Conservation (phyloP, 2,113 vertebrate genomes). For the Sceloporus undulatus region DNA sequence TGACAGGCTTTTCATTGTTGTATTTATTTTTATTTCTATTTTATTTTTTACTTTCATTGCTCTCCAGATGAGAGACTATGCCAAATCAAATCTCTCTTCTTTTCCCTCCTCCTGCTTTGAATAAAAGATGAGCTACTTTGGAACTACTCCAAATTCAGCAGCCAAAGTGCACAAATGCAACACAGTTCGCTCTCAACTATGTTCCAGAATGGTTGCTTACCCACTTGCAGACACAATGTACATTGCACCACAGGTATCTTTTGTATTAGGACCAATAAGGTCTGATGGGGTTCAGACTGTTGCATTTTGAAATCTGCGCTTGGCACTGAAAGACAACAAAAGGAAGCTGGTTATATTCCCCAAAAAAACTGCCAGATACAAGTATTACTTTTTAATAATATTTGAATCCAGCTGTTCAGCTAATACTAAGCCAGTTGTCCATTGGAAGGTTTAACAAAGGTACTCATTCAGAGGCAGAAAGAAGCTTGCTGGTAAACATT, state of each 20-base stretch:
- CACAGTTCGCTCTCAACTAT: conserved; percentile 54
- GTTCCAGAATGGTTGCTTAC: conserved; percentile 40
- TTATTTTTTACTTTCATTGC: conserved; percentile 62
- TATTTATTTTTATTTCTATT: conserved; percentile 69
- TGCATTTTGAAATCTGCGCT: conserved; percentile 40
- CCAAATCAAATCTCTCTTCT: conserved; percentile 73
- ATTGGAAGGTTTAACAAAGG: not conserved
- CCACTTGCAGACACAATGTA: conserved; percentile 19
- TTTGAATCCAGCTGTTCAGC: not conserved
- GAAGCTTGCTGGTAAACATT: not conserved
- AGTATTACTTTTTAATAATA: not conserved
- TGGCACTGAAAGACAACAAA: not conserved
- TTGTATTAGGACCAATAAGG: conserved; percentile 16
- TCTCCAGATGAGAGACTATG: conserved; percentile 56
- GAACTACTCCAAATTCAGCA: conserved; percentile 63
- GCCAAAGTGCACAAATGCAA: conserved; percentile 62
- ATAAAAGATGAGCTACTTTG: conserved; percentile 73
- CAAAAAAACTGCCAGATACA: too few species aligned
- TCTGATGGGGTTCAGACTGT: conserved; percentile 22
- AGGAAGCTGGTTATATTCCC: not conserved
- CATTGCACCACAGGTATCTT: conserved; percentile 29
- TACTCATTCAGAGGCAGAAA: not conserved
- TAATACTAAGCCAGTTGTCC: not conserved
- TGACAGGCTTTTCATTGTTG: conserved; percentile 70
- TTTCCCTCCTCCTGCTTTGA: conserved; percentile 34